Evolutionary conservation across 1,140 invertebrate genomes (phyloP), one percentile per base, ranked within the genome.

Genomic region (Liolophura sinensis): DNA sequence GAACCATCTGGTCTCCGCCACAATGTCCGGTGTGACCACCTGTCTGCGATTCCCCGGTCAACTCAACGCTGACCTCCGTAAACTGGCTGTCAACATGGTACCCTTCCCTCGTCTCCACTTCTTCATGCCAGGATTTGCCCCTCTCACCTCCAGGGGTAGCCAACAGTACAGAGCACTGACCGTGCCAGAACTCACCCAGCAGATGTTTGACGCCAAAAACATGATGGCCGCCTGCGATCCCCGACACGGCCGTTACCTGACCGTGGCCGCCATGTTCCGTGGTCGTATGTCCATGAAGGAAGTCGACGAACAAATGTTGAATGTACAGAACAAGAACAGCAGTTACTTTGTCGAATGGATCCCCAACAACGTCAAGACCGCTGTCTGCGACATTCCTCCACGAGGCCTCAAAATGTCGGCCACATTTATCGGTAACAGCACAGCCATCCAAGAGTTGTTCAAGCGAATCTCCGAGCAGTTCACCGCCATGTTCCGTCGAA

Each of bases 271-370:
- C 52, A 92, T 97, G 72, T 97, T 96, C 89, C 89, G 93, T 58
- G 95, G 86, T 18, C 76, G 84, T 14, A 86, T 87, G 83, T 86
- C 85, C 20, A 87, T 85, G 82, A 86, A 86, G 66, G 76, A 95
- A 81, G 78, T 79, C 27, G 78, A 79, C 60, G 78, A 79, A 58
- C 77, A 79, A 69, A 78, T 79, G 75, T 57, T 79, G 49, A 74
- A 78, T 54, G 72, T 78, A 20, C 75, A 78, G 73, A 78, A 78
- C 63, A 79, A 78, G 71, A 79, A 79, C 71, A 75, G 71, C 82
- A 91, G 90, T 73, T 95, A 94, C 85, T 95, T 95, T 78, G 93
- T 95, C 40, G 93, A 95, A 85, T 95, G 93, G 93, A 95, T 95
- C 76, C 93, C 93, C 5, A 93, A 95, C 85, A 95, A 95, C 76